Percentiles rank a stretch among this genome's conserved stretches.
Conservation (phyloP, 2,888 invertebrate genomes). For the Bhutanitis thaidina region DNA sequence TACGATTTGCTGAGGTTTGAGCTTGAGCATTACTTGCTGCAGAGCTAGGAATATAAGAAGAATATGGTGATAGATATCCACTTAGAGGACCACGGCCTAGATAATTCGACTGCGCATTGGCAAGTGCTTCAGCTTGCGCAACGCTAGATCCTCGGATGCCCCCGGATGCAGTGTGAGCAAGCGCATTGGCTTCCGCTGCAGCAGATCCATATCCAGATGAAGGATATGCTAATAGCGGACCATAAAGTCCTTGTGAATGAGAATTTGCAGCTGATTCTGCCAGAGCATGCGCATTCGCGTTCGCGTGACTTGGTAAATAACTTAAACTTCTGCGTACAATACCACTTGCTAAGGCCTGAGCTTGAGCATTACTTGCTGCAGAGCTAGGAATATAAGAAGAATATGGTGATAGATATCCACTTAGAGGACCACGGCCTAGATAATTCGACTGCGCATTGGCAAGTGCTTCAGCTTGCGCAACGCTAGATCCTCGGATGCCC, state of each 20-base stretch:
- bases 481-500: not conserved
- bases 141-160: not conserved
- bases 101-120: constrained; percentile 10
- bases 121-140: not conserved
- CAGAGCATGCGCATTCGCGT: constrained; percentile 8
- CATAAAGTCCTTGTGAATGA: not conserved
- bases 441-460: constrained; percentile 11
- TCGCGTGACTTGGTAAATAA: not conserved
- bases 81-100: not conserved
- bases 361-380: constrained; percentile 16
- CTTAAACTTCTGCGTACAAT: not conserved
- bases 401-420: not conserved
- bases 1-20: constrained; percentile 15
- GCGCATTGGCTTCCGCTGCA: not conserved
- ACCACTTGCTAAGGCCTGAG: constrained; percentile 21
- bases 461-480: not conserved
- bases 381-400: not conserved
- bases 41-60: not conserved
- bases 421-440: not conserved
- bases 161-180: not conserved
- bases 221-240: not conserved
- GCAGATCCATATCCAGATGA: not conserved
- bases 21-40: constrained; percentile 19
- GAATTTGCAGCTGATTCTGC: not conserved
- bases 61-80: not conserved